A percentile compares a stretch with the other conserved stretches of the same genome.
Evolutionary conservation across 1,140 invertebrate species (phyloP).

Genomic region (Penaeus indicus): DNA sequence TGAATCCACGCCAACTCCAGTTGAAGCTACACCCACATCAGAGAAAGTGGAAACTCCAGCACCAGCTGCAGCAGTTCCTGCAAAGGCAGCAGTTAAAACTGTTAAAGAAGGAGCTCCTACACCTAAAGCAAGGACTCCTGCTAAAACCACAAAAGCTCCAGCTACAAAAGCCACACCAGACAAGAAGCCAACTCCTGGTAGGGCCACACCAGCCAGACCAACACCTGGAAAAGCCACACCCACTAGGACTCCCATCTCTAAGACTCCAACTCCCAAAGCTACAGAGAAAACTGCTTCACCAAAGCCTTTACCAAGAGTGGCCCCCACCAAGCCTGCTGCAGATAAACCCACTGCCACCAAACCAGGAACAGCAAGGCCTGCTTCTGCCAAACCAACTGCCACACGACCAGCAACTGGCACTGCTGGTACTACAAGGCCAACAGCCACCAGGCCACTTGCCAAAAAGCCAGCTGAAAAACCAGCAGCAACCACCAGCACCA

Average conservation of each 20-base stretch:
- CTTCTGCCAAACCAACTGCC: slow-evolving; percentile 8
- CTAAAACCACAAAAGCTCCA: slow-evolving; percentile 42
- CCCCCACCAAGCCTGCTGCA: slow-evolving; percentile 1
- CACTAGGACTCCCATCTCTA: slow-evolving; percentile 40
- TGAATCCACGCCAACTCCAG: neutral
- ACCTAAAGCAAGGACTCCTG: slow-evolving; percentile 28
- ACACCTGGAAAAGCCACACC: slow-evolving; percentile 69
- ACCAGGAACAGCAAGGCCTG: slow-evolving; percentile 23
- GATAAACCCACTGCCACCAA: slow-evolving; percentile 24
- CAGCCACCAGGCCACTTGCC: slow-evolving; percentile 5
- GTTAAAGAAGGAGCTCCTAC: neutral
- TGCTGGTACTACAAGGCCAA: neutral
- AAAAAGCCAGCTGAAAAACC: slow-evolving; percentile 25
- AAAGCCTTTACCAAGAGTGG: neutral
- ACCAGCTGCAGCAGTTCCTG: neutral
- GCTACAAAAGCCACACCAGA: slow-evolving; percentile 20
- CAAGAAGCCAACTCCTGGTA: slow-evolving; percentile 56
- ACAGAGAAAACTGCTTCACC: slow-evolving; percentile 40
- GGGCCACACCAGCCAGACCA: slow-evolving; percentile 62
- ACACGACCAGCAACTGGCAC: slow-evolving; percentile 26
- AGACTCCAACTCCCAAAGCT: slow-evolving; percentile 31
- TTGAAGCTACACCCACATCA: neutral
- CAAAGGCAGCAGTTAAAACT: neutral
- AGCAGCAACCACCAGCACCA: neutral
- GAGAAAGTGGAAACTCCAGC: neutral